Base-by-base conservation (phyloP, 1,140 invertebrate species). In the Centruroides vittatus region DNA sequence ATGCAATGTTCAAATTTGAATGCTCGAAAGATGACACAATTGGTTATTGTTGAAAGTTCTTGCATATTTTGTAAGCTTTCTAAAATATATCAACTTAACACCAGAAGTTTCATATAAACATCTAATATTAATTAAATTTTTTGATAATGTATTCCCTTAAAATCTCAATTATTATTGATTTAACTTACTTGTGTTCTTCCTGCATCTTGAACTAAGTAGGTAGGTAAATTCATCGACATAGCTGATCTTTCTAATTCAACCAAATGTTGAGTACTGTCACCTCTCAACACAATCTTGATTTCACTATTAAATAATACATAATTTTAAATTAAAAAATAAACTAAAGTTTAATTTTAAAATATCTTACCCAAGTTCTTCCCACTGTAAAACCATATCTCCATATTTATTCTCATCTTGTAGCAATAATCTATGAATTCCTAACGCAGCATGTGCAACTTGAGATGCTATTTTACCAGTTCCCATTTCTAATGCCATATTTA, bases 391-490 rank as follows among this genome's bases (percentile, higher is more conserved):
- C 63, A 74, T 73, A 63, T 77, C 73, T 55, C 72, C 75, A 66
- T 73, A 76, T 62, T 75, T 72, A 46, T 75, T 69, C 58, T 74
- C 70, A 66, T 74, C 71, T 57, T 76, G 72, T 56, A 75, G 65
- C 57, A 78, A 73, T 35, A 69, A 66, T 60, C 77, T 68, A 68
- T 82, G 80, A 35, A 83, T 66, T 5, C 78, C 80, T 12, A 84
- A 68, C 46, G 79, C 75, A n/a, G 80, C 81, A 72, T 83, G 82
- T 8, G 78, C 82, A 13, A 79, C 79, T 72, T 84, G 81, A 12
- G 81, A 78, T 10, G 79, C 79, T n/a, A 80, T 70, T 69, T 84
- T 84, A 4, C 82, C 82, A 12, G 76, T 68, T 7, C 81, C 79
- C 82, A 84, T 84, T 60, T 76, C 74, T 55, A 84, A 70, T 47